Conservation (phyloP, 2,888 invertebrate genomes). For the Oegoconia quadripuncta region DNA sequence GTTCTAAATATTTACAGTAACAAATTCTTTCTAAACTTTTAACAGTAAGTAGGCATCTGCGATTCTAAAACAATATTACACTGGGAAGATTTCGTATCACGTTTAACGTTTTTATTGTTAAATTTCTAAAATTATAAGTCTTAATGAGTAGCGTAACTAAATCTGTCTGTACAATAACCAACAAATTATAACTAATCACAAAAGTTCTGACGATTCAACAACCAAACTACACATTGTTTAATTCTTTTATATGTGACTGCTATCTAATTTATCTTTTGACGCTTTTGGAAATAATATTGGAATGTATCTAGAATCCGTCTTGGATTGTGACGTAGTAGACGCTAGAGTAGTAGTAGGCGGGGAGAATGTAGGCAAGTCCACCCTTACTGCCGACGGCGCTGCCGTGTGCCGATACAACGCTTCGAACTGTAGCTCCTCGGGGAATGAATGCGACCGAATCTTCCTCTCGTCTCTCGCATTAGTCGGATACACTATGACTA, state of each 20-base stretch:
- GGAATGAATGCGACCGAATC: slow-evolving; percentile 69
- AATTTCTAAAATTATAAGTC: too few relatives aligned
- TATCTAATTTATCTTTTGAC: slow-evolving; percentile 11
- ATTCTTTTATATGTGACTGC: slow-evolving; percentile 4
- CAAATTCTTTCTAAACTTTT: slow-evolving; percentile 26
- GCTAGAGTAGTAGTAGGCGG: slow-evolving; percentile 55
- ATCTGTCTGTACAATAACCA: too few relatives aligned
- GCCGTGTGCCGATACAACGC: slow-evolving; percentile 67
- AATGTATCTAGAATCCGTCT: slow-evolving; percentile 45
- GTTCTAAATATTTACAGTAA: slow-evolving; percentile 59
- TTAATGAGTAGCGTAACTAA: too few relatives aligned
- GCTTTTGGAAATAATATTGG: slow-evolving; percentile 45
- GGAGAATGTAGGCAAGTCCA: slow-evolving; percentile 80
- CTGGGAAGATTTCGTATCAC: slow-evolving; percentile 9
- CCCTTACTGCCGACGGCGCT: slow-evolving; percentile 55
- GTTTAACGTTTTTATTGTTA: neutral
- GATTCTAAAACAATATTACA: slow-evolving; percentile 7
- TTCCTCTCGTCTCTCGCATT: slow-evolving; percentile 70
- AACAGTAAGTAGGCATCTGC: slow-evolving; percentile 24
- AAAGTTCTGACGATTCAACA: neutral
- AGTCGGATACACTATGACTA: slow-evolving; percentile 74
- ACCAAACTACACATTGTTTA: neutral
- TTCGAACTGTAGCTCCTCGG: slow-evolving; percentile 73
- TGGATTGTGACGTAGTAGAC: slow-evolving; percentile 22
- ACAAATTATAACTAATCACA: too few relatives aligned